Percentiles rank a stretch among this genome's conserved stretches.
phyloP scores from a whole-genome alignment of 2,888 invertebrate genomes.

The Drosophila koepferae region DNA sequence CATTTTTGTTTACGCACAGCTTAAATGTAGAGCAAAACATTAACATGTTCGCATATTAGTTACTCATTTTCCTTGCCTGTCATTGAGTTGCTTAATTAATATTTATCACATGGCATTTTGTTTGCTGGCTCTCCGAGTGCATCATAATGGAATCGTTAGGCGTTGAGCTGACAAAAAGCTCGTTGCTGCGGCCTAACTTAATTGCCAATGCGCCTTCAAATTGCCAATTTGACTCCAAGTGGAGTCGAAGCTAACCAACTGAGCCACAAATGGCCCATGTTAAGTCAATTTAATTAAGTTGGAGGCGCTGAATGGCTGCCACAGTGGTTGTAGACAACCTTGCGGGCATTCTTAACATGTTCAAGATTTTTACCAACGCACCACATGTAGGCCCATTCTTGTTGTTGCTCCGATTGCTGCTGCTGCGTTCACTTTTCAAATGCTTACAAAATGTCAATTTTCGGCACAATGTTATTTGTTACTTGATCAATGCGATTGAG shows the following conservation, averaged over 20 bases:
- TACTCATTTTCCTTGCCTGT: slow-evolving; percentile 57
- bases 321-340: slow-evolving; percentile 64
- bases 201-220: slow-evolving; percentile 48
- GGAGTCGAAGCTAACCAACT: slow-evolving; percentile 15
- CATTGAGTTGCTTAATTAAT: slow-evolving; percentile 69
- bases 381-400: slow-evolving; percentile 36
- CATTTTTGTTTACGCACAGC: slow-evolving; percentile 65
- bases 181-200: slow-evolving; percentile 27
- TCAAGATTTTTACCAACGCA: slow-evolving; percentile 75
- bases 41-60: slow-evolving; percentile 64
- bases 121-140: slow-evolving; percentile 15
- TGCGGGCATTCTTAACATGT: slow-evolving; percentile 73
- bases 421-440: slow-evolving; percentile 75
- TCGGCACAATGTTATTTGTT: slow-evolving; percentile 75
- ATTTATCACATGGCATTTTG: slow-evolving; percentile 55
- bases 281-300: slow-evolving; percentile 74
- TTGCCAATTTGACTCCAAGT: slow-evolving; percentile 52
- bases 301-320: slow-evolving; percentile 52
- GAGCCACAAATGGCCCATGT: slow-evolving; percentile 47
- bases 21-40: slow-evolving; percentile 66
- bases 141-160: slow-evolving; percentile 44
- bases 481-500: slow-evolving; percentile 71
- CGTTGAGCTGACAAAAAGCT: slow-evolving; percentile 49
- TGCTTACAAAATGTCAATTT: slow-evolving; percentile 69
- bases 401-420: slow-evolving; percentile 4